Base-by-base conservation (phyloP, 1,140 invertebrate species). In the Temnothorax curvispinosus region DNA sequence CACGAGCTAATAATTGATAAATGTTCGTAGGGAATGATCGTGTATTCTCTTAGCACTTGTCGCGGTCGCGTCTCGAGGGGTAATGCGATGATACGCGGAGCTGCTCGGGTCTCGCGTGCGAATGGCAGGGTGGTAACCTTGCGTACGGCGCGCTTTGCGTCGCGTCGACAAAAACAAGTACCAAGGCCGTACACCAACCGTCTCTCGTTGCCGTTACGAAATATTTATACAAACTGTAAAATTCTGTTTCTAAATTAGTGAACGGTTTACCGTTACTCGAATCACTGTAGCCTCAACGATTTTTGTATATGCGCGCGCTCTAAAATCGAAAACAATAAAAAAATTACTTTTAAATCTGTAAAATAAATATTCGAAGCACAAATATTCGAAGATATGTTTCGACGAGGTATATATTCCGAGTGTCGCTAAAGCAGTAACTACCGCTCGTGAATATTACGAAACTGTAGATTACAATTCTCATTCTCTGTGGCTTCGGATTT, bases 1-100 rank as follows among this genome's bases (percentile, higher is more conserved):
- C 56, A 9, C 56, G 62, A 38, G 18, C 15, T 65, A 38, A 65
- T 65, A 65, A 65, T 65, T 65, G 62, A 65, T 65, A 35, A 65
- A 65, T 65, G 62, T 4, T 65, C 35, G 62, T 38, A 38, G 35
- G 62, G 62, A 38, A 65, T 65, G 18, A 65, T 65, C 35, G 18
- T 27, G 32, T 65, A 65, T 65, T 65, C 62, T 65, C 62, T 65
- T 65, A 65, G 35, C 62, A 65, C 62, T 65, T 65, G 62, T 65
- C 62, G 35, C 62, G 62, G 35, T 64, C 15, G 62, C 15, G 62
- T 65, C 62, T 65, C 62, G 3, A 38, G 62, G 35, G 62, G 62
- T 65, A 65, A 65, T 65, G 32, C 32, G 35, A 65, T 38, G 62
- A 15, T 35, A 9, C 32, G 32, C 27, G 21, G 21, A 27, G 21